Evolutionary conservation across 2,888 invertebrate species (phyloP).

Genomic region (Drosophila algonquin): DNA sequence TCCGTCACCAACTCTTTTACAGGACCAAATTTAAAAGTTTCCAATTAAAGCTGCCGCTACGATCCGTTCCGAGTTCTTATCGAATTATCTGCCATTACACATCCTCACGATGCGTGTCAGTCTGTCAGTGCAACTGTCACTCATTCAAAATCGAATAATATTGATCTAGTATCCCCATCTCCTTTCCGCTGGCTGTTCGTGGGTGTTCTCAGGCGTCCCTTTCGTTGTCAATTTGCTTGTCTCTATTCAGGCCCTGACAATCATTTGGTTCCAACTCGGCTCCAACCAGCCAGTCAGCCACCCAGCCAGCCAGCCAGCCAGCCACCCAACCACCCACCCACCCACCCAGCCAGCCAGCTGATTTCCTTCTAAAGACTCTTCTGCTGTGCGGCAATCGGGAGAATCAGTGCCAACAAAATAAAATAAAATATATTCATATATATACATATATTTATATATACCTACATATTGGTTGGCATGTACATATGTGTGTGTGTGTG

Average conservation of each 20-base stretch:
- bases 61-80: slow-evolving; percentile 38
- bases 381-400: slow-evolving; percentile 24
- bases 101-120: slow-evolving; percentile 33
- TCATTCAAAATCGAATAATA: slow-evolving; percentile 70
- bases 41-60: slow-evolving; percentile 4
- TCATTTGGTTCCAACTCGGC: slow-evolving; percentile 50
- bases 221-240: slow-evolving; percentile 59
- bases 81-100: slow-evolving; percentile 47
- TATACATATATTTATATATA: slow-evolving; percentile 17
- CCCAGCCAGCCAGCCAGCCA: background rate
- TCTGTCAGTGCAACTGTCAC: slow-evolving; percentile 43
- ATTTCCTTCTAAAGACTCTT: slow-evolving; percentile 66
- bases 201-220: slow-evolving; percentile 52
- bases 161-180: slow-evolving; percentile 66
- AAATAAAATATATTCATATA: slow-evolving; percentile 40
- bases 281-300: slow-evolving; percentile 5
- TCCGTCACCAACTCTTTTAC: background rate
- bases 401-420: slow-evolving; percentile 49
- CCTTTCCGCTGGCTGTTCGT: slow-evolving; percentile 50
- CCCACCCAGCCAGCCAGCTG: slow-evolving; percentile 41
- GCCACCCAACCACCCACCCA: background rate
- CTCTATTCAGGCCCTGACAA: slow-evolving; percentile 60
- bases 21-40: background rate
- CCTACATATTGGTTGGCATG: slow-evolving; percentile 16
- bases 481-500: background rate